Percentiles rank a stretch among this genome's conserved stretches.
Conservation (phyloP, 2,797 vertebrate genomes). For the Acridotheres tristis region DNA sequence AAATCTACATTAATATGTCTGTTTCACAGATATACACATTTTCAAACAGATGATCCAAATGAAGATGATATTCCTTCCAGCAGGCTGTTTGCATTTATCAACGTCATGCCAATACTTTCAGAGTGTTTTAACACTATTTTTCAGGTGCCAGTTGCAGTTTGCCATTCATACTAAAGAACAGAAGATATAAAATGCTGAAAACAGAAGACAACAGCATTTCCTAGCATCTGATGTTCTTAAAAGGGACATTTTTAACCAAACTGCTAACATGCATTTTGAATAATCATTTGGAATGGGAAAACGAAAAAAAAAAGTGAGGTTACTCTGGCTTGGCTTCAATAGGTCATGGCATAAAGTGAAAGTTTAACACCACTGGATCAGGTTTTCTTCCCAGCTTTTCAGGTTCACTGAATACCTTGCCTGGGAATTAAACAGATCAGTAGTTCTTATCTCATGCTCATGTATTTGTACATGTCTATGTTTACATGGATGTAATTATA, state of each 20-base stretch:
- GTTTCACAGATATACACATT: constrained; percentile 41
- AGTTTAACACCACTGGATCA: neutral
- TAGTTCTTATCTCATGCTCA: neutral
- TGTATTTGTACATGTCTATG: rapidly evolving
- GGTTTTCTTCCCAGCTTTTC: neutral
- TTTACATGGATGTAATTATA: neutral
- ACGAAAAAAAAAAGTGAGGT: neutral
- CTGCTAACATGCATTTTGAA: neutral
- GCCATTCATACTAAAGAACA: constrained; percentile 61
- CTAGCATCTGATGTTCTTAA: constrained; percentile 2
- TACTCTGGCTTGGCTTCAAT: neutral
- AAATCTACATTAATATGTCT: constrained; percentile 10
- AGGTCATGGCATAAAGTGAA: neutral
- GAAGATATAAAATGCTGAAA: constrained; percentile 50
- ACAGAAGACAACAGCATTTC: constrained; percentile 40
- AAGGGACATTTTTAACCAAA: constrained; percentile 26
- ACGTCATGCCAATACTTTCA: constrained; percentile 63
- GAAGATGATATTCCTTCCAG: constrained; percentile 64
- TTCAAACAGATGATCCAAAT: constrained; percentile 63
- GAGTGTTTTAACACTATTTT: constrained; percentile 67
- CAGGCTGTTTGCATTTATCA: constrained; percentile 71
- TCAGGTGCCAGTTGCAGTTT: constrained; percentile 66
- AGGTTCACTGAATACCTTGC: neutral
- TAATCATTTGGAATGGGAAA: neutral
- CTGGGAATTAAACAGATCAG: neutral